A percentile compares a stretch with the other conserved stretches of the same genome.
Evolutionary conservation across 2,797 vertebrate species (phyloP).

Genomic region (Naso thynnoides): DNA sequence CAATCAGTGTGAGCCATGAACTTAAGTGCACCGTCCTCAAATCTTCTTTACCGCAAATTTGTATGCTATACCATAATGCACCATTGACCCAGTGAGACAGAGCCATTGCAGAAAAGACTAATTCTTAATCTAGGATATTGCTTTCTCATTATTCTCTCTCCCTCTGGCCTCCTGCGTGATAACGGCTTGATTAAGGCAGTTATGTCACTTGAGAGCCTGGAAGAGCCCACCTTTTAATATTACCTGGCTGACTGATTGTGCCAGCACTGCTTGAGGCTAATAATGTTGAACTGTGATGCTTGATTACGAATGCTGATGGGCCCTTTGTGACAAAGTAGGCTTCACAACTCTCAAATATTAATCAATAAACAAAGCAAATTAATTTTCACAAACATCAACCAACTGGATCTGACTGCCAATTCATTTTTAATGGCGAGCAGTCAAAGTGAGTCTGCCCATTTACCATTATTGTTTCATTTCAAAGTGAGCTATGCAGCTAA

Average conservation of each 20-base stretch:
- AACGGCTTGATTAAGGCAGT: conserved; percentile 84
- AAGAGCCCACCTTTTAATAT: conserved; percentile 82
- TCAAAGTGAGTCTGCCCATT: background rate
- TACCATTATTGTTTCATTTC: background rate
- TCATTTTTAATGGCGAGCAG: conserved; percentile 14
- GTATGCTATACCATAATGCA: conserved; percentile 53
- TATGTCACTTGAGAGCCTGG: conserved; percentile 76
- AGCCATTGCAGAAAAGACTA: conserved; percentile 75
- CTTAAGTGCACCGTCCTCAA: conserved; percentile 1
- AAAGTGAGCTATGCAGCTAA: background rate
- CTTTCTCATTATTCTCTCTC: conserved; percentile 78
- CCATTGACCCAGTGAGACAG: conserved; percentile 64
- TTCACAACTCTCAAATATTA: conserved; percentile 56
- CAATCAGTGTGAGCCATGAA: conserved; percentile 26
- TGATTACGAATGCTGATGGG: conserved; percentile 72
- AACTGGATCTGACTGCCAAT: conserved; percentile 15
- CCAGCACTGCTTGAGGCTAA: conserved; percentile 73
- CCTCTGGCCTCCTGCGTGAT: conserved; percentile 74
- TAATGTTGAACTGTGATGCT: conserved; percentile 72
- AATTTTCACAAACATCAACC: conserved; percentile 39
- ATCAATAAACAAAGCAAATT: conserved; percentile 66
- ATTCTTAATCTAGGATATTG: conserved; percentile 83
- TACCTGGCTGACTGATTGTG: conserved; percentile 80
- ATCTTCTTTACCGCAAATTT: conserved; percentile 23
- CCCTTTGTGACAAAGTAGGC: conserved; percentile 50